phyloP scores from a whole-genome alignment of 2,888 invertebrate species.

The Sphinx pinastri region DNA sequence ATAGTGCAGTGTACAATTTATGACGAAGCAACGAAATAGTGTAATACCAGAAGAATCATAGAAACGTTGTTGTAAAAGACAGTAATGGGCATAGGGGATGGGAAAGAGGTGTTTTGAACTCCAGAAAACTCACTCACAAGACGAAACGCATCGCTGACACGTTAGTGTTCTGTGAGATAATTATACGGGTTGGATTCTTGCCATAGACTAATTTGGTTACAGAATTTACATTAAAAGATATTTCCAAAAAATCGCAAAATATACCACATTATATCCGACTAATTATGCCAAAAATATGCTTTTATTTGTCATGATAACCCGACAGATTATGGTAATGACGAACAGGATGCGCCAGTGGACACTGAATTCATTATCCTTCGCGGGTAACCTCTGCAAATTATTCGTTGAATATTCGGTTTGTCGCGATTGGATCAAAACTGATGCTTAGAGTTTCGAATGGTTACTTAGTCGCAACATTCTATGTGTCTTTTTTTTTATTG shows the following conservation, averaged over 20 bases:
- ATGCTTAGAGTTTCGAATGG: background rate
- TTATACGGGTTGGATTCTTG: background rate
- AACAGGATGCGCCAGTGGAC: constrained; percentile 1
- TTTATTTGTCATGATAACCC: constrained; percentile 39
- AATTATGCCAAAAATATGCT: constrained; percentile 5
- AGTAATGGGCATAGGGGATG: too few species aligned
- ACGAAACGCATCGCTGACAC: too few species aligned
- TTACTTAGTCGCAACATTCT: background rate
- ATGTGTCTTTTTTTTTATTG: too few species aligned
- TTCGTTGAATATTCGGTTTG: constrained; percentile 18
- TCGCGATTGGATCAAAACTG: background rate
- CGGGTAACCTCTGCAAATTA: constrained; percentile 11
- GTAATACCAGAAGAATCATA: too few species aligned
- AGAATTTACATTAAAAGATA: background rate
- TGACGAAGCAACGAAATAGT: too few species aligned
- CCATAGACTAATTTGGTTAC: too few species aligned
- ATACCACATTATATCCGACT: background rate
- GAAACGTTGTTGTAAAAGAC: too few species aligned
- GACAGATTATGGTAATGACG: constrained; percentile 41
- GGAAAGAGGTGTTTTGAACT: too few species aligned
- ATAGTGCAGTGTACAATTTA: too few species aligned
- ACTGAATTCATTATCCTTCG: constrained; percentile 16
- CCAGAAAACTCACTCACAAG: too few species aligned
- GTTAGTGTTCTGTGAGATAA: background rate
- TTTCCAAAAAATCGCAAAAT: background rate